Evolutionary conservation across 2,797 vertebrate species (phyloP).

Genomic region (Merluccius polli): DNA sequence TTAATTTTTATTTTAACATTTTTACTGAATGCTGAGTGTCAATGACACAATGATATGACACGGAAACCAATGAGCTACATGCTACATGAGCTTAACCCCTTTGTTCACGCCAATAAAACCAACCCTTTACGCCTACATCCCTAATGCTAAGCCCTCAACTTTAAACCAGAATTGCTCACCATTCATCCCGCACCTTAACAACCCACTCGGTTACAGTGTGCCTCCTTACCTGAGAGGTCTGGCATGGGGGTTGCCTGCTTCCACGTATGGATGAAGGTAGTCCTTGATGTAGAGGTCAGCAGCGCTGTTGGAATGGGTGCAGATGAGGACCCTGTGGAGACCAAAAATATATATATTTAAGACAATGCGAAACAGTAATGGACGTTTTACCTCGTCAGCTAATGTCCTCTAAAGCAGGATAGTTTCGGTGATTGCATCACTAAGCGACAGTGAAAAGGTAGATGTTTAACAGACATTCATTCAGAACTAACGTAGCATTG

Average conservation of each 20-base stretch:
- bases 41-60: no score
- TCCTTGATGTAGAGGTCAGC: conserved; percentile 99
- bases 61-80: no score
- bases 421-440: background rate
- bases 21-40: no score
- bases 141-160: background rate
- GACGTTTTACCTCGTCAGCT: background rate
- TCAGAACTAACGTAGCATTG: background rate
- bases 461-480: background rate
- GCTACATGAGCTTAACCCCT: no score
- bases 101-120: background rate
- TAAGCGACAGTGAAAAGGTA: background rate
- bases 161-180: background rate
- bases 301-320: conserved; percentile 99
- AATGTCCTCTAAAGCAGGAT: background rate
- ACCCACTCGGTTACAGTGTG: conserved; percentile 3
- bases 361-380: background rate
- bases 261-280: conserved; percentile 99
- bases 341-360: background rate
- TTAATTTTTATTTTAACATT: no score
- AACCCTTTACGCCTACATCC: background rate
- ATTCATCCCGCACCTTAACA: conserved; percentile 5
- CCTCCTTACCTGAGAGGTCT: conserved; percentile 93
- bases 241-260: conserved; percentile 96
- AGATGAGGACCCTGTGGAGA: conserved; percentile 90